These are phyloP conservation scores for Tetranychus piercei DNA, from an alignment of 2,888 invertebrate species.

Conservation along the genomic window DNA sequence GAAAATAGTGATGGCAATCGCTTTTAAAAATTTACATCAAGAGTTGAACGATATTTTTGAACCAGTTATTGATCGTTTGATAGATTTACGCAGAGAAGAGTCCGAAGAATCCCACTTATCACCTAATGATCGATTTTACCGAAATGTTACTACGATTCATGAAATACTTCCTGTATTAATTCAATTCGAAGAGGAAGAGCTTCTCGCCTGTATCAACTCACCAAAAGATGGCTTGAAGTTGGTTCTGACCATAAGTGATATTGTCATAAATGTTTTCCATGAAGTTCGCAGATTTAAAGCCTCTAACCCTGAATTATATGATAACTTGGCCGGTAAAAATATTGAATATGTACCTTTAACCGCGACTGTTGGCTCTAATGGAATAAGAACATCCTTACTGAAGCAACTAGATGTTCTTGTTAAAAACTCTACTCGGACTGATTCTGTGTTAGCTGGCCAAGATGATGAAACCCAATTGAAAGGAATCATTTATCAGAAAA, in stretches of 20 bases:
- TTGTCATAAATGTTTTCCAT: constrained; percentile 39
- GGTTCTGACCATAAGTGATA: constrained; percentile 17
- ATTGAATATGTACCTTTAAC: constrained; percentile 57
- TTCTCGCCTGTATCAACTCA: constrained; percentile 43
- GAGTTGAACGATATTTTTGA: constrained; percentile 18
- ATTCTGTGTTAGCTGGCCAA: constrained; percentile 27
- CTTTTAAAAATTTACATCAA: constrained; percentile 45
- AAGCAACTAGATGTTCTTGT: constrained; percentile 30
- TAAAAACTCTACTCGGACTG: background rate
- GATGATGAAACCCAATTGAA: constrained; percentile 41
- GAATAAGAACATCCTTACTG: constrained; percentile 31
- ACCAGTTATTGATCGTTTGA: constrained; percentile 11
- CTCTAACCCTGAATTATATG: constrained; percentile 28
- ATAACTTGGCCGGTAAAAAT: constrained; percentile 23
- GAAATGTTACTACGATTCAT: constrained; percentile 43
- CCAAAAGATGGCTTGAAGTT: constrained; percentile 33
- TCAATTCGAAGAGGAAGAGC: constrained; percentile 40
- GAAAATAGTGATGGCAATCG: constrained; percentile 53
- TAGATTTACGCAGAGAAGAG: constrained; percentile 4
- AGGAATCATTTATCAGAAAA: constrained; percentile 47
- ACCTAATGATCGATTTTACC: constrained; percentile 53
- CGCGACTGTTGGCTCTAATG: constrained; percentile 41
- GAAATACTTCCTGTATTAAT: constrained; percentile 46
- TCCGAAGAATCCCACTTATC: constrained; percentile 36
- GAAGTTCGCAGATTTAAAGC: constrained; percentile 42